phyloP scores from a whole-genome alignment of 2,797 vertebrate genomes.

The Acanthornis magna region DNA sequence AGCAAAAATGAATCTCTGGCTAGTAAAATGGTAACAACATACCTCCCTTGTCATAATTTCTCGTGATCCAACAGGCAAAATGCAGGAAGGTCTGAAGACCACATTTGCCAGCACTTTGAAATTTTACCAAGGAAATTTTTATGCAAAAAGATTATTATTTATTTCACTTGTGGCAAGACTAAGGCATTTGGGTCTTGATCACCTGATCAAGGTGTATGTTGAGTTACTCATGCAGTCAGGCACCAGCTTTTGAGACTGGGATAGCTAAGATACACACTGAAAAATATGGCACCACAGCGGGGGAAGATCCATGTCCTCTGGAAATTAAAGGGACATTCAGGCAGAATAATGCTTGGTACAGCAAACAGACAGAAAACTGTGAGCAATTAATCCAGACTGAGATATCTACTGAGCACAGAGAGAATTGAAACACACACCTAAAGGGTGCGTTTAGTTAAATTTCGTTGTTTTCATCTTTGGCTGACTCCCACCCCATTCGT shows the following conservation, averaged over 20 bases:
- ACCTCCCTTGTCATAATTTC: too few species aligned
- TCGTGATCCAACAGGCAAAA: background rate
- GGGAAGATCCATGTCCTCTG: accelerated
- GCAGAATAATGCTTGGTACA: background rate
- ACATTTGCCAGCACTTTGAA: accelerated
- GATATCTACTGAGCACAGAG: background rate
- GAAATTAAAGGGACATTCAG: background rate
- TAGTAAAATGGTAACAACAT: background rate
- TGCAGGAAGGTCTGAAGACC: background rate
- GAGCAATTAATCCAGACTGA: background rate
- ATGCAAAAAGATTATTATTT: background rate
- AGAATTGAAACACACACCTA: background rate
- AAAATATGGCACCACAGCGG: background rate
- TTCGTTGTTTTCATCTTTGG: background rate
- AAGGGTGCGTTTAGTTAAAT: background rate
- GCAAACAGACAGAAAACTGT: background rate
- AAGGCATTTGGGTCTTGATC: background rate
- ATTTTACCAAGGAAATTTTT: background rate
- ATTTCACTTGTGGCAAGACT: background rate
- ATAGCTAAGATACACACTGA: background rate
- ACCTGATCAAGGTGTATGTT: background rate
- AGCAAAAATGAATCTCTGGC: background rate
- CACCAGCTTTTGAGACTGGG: background rate
- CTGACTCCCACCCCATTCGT: background rate
- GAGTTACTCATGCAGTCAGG: accelerated